Evolutionary conservation across 2,797 vertebrate genomes (phyloP).

Genomic region (Anguilla pacifica): DNA sequence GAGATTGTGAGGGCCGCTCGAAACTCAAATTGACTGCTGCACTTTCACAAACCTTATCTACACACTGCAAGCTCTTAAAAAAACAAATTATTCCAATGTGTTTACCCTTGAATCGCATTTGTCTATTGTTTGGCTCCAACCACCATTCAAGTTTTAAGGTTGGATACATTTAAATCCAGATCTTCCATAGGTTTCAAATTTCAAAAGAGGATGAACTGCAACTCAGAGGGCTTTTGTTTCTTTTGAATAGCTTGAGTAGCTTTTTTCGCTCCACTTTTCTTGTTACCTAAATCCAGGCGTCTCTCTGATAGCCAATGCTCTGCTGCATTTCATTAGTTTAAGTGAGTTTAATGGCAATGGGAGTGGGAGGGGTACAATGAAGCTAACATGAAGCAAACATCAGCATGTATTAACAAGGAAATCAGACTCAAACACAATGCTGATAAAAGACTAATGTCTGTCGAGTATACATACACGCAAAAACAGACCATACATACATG

Average conservation of each 20-base stretch:
- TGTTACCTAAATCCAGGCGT: background rate
- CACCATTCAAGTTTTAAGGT: background rate
- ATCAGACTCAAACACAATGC: constrained; percentile 22
- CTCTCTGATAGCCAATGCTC: background rate
- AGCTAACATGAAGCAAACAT: background rate
- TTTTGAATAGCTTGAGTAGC: background rate
- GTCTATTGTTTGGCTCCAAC: background rate
- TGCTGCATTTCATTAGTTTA: background rate
- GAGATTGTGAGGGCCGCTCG: background rate
- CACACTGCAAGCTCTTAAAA: background rate
- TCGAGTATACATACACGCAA: background rate
- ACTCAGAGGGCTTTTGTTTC: background rate
- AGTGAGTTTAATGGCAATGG: background rate
- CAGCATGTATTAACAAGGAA: constrained; percentile 11
- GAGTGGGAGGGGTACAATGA: background rate
- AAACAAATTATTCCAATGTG: background rate
- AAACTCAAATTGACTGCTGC: background rate
- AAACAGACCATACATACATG: background rate
- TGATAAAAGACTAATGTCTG: constrained; percentile 29
- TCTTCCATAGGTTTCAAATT: background rate
- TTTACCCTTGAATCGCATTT: background rate
- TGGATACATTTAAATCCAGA: background rate
- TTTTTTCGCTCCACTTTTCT: background rate
- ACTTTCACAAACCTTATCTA: constrained; percentile 6
- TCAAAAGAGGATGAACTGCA: background rate